phyloP scores from a whole-genome alignment of 2,888 invertebrate genomes.

The Melanchra persicariae region DNA sequence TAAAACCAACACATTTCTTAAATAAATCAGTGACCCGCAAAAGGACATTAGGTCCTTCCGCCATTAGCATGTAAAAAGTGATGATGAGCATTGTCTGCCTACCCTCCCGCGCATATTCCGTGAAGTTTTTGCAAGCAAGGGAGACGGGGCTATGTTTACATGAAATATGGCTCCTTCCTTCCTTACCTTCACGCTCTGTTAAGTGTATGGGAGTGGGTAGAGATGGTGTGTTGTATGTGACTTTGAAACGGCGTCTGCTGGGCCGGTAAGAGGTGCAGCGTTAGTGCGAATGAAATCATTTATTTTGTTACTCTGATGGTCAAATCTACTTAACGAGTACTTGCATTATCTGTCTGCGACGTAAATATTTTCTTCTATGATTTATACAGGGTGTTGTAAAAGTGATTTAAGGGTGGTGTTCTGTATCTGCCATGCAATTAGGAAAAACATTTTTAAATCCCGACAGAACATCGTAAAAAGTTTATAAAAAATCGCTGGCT shows the following conservation, averaged over 20 bases:
- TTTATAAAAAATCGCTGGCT: too few species aligned
- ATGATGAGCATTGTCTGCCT: constrained; percentile 41
- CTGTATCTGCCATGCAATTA: too few species aligned
- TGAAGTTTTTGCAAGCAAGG: constrained; percentile 55
- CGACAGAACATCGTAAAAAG: too few species aligned
- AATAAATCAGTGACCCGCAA: constrained; percentile 44
- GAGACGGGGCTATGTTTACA: constrained; percentile 35
- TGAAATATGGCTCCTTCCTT: constrained; percentile 61
- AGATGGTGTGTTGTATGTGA: constrained; percentile 15
- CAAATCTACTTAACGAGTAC: too few species aligned
- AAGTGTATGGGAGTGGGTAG: constrained; percentile 29
- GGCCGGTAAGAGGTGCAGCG: neutral
- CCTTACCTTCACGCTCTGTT: constrained; percentile 63
- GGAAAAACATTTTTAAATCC: too few species aligned
- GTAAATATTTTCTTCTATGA: too few species aligned
- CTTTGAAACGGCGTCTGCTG: neutral
- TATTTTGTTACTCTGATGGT: neutral
- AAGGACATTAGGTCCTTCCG: constrained; percentile 48
- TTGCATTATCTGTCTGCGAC: too few species aligned
- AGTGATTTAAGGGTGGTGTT: too few species aligned
- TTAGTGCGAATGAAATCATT: neutral
- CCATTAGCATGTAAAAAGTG: constrained; percentile 51
- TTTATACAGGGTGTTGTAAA: too few species aligned
- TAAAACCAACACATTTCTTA: constrained; percentile 30
- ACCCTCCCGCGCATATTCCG: constrained; percentile 23